Percentiles rank a stretch among this genome's conserved stretches.
Evolutionary conservation across 2,113 vertebrate species (phyloP).

Genomic region (Alethe castanea): DNA sequence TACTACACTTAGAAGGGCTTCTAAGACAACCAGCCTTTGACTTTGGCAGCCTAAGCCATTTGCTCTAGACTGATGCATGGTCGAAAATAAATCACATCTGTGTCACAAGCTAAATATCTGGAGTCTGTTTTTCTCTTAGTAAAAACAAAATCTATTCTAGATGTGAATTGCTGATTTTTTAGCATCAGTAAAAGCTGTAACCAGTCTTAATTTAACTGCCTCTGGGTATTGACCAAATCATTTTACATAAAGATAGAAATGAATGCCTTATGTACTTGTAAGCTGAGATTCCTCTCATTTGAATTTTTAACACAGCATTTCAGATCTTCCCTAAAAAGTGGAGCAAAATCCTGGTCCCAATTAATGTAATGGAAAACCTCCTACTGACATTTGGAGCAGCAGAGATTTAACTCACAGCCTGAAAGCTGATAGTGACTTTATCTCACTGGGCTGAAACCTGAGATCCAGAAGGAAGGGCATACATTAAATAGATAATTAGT

Average conservation of each 20-base stretch:
- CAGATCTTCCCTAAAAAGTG: neutral
- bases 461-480: neutral
- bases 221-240: neutral
- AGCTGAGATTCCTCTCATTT: neutral
- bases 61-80: neutral
- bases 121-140: neutral
- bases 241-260: neutral
- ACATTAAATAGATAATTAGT: neutral
- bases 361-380: neutral
- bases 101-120: neutral
- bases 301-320: neutral
- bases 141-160: conserved; percentile 9
- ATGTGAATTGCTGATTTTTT: neutral
- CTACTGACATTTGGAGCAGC: neutral
- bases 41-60: neutral
- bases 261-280: neutral
- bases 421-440: neutral
- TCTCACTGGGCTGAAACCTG: neutral
- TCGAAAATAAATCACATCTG: neutral
- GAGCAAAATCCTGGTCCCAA: neutral
- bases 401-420: neutral
- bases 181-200: neutral
- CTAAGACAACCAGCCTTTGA: neutral
- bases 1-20: neutral
- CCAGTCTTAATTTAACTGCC: neutral